phyloP scores from a whole-genome alignment of 2,797 vertebrate genomes.

The Scolopax bukidnonensis region DNA sequence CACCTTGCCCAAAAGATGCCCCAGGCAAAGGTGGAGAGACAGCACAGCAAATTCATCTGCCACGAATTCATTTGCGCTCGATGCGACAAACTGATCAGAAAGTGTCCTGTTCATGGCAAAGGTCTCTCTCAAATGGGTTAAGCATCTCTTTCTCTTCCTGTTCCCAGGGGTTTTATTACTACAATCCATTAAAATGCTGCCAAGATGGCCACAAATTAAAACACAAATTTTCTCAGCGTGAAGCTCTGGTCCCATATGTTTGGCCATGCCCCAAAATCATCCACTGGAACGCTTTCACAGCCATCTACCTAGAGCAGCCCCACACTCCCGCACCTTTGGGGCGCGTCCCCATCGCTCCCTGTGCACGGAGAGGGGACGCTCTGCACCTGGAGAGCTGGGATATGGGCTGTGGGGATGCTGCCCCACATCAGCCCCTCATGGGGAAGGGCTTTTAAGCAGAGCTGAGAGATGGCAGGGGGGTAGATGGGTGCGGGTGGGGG shows the following conservation, averaged over 20 bases:
- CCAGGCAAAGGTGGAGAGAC: not conserved
- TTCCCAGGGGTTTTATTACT: not conserved
- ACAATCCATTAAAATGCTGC: not conserved
- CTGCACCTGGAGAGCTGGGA: not conserved
- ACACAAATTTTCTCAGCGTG: not conserved
- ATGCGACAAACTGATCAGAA: not conserved
- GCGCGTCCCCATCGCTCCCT: not conserved
- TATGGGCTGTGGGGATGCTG: not conserved
- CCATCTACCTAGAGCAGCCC: not conserved
- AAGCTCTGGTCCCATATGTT: not conserved
- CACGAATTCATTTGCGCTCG: not conserved
- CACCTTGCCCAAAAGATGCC: not conserved
- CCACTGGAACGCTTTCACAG: not conserved
- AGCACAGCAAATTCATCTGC: not conserved
- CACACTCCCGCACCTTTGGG: not conserved
- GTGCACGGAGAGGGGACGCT: not conserved
- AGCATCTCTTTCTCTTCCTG: not conserved
- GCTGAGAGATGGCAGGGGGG: not conserved
- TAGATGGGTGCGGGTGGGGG: not conserved
- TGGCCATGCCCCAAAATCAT: not conserved
- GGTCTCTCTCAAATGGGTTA: not conserved
- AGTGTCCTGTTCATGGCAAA: not conserved
- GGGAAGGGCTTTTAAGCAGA: not conserved
- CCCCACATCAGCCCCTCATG: not conserved
- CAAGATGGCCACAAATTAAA: conserved; percentile 6